Conservation (phyloP, 2,113 vertebrate genomes). For the Perccottus glenii region DNA sequence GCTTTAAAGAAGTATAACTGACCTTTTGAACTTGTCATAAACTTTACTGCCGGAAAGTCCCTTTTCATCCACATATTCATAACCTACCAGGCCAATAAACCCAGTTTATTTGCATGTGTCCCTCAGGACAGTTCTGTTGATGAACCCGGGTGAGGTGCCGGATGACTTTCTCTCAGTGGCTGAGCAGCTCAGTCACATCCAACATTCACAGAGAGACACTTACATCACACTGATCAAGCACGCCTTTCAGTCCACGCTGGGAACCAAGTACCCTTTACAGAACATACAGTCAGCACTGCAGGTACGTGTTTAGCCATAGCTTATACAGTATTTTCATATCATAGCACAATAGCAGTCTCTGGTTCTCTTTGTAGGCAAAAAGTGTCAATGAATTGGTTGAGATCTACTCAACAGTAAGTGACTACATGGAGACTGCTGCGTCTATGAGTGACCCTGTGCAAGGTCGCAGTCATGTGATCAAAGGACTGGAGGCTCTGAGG, state of each 20-base stretch:
- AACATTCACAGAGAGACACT: conserved; percentile 72
- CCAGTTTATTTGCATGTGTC: background rate
- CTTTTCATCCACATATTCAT: background rate
- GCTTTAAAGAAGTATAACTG: background rate
- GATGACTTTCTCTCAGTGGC: conserved; percentile 87
- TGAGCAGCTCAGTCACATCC: conserved; percentile 78
- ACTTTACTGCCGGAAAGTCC: conserved; percentile 19
- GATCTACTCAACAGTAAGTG: conserved; percentile 77
- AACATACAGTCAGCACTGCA: conserved; percentile 81
- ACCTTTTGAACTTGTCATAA: background rate
- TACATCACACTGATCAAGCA: conserved; percentile 86
- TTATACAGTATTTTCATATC: background rate
- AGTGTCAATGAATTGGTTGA: conserved; percentile 78
- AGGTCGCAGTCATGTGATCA: conserved; percentile 78
- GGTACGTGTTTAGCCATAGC: conserved; percentile 67
- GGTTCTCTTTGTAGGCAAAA: conserved; percentile 71
- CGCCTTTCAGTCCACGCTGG: conserved; percentile 88
- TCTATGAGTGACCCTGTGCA: conserved; percentile 59
- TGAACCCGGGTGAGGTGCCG: conserved; percentile 89
- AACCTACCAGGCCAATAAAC: background rate
- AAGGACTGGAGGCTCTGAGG: conserved; percentile 78
- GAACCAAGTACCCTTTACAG: conserved; percentile 80
- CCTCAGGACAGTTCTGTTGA: conserved; percentile 89
- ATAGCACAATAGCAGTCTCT: background rate
- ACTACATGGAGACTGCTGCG: conserved; percentile 82